Percentiles rank a stretch among this genome's conserved stretches.
Evolutionary conservation across 1,140 invertebrate genomes (phyloP).

Genomic region (Drosophila insularis): DNA sequence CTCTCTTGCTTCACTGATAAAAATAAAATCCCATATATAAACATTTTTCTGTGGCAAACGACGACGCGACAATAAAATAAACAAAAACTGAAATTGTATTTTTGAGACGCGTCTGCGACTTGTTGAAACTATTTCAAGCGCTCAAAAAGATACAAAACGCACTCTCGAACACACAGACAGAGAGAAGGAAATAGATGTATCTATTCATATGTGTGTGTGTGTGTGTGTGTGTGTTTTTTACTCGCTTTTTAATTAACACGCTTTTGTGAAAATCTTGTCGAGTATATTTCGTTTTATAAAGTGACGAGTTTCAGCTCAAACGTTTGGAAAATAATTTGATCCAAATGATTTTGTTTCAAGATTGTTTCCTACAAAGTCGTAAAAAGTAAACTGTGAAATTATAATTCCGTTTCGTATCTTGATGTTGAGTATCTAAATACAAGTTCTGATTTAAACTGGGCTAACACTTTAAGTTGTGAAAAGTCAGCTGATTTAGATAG

Average conservation of each 20-base stretch:
- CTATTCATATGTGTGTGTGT: not conserved
- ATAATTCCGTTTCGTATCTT: too few relatives aligned
- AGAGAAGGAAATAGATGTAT: not conserved
- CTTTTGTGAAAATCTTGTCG: constrained; percentile 47
- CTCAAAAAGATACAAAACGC: constrained; percentile 19
- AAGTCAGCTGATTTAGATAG: too few relatives aligned
- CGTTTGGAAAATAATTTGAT: not conserved
- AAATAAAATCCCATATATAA: constrained; percentile 56
- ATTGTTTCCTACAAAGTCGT: not conserved
- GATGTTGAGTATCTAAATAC: too few relatives aligned
- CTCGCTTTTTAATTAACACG: constrained; percentile 45
- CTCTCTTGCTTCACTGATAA: constrained; percentile 37
- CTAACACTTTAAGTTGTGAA: too few relatives aligned
- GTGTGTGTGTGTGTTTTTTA: constrained; percentile 2
- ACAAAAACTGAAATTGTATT: constrained; percentile 53
- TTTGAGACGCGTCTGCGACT: constrained; percentile 33
- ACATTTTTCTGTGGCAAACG: constrained; percentile 43
- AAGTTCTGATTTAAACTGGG: too few relatives aligned
- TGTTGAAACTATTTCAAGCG: constrained; percentile 61
- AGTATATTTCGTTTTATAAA: constrained; percentile 46
- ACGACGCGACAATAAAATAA: constrained; percentile 52
- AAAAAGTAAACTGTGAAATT: not conserved
- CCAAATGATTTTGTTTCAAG: not conserved
- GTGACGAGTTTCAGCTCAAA: constrained; percentile 7
- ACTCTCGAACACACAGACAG: constrained; percentile 5